Percentiles rank a stretch among this genome's conserved stretches.
These are phyloP conservation scores for Manis javanica DNA, from an alignment of 2,797 vertebrate genomes.

Conservation along the genomic window DNA sequence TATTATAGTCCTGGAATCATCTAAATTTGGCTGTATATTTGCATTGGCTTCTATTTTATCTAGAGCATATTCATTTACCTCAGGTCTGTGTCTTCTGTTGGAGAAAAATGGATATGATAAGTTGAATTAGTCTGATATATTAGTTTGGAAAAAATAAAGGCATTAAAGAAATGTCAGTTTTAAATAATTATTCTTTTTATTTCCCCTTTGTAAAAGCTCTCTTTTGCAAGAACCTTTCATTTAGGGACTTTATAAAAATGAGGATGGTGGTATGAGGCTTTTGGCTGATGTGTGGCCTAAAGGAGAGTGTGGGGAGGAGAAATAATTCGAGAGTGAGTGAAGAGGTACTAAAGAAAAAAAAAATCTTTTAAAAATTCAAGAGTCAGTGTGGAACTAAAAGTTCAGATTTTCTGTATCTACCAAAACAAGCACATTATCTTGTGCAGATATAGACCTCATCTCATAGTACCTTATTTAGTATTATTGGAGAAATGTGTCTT, in stretches of 20 bases:
- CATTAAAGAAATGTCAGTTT: slow-evolving; percentile 79
- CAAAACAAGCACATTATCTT: background rate
- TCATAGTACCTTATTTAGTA: background rate
- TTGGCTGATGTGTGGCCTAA: background rate
- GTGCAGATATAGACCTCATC: background rate
- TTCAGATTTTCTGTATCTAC: background rate
- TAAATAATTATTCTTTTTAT: slow-evolving; percentile 79
- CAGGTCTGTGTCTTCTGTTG: slow-evolving; percentile 84
- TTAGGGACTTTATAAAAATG: background rate
- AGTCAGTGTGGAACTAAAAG: background rate
- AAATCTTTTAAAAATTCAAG: background rate
- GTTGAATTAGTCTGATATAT: slow-evolving; percentile 86
- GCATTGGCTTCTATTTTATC: slow-evolving; percentile 84
- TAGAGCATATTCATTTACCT: slow-evolving; percentile 86
- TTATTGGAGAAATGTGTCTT: background rate
- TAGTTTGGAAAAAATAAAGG: slow-evolving; percentile 80
- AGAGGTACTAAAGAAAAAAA: background rate
- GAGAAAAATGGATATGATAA: slow-evolving; percentile 86
- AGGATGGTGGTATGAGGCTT: background rate
- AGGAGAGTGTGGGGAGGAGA: background rate
- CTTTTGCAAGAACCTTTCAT: background rate
- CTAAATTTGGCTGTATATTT: slow-evolving; percentile 80
- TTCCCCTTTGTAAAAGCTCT: slow-evolving; percentile 48
- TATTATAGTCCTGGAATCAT: slow-evolving; percentile 80
- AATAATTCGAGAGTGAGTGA: background rate